phyloP scores from a whole-genome alignment of 2,888 invertebrate species.

The Platerodrilus igneus region DNA sequence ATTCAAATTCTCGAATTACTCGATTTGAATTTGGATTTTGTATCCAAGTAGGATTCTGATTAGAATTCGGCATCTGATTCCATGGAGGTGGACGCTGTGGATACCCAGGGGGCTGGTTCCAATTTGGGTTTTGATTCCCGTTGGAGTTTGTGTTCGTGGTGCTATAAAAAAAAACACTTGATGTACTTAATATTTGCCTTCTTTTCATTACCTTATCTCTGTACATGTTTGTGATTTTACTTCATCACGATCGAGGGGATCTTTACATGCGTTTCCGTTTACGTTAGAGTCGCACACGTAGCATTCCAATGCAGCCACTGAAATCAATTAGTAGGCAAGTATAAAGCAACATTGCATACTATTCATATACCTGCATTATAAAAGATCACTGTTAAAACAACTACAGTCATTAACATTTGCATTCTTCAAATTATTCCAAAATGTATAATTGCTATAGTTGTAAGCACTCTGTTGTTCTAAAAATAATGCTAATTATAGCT shows the following conservation, averaged over 20 bases:
- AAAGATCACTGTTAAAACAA: not conserved
- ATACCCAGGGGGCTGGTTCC: too few species aligned
- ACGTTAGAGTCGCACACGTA: constrained; percentile 8
- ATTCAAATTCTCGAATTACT: constrained; percentile 9
- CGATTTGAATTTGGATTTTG: too few species aligned
- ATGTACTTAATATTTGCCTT: not conserved
- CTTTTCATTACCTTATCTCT: constrained; percentile 1
- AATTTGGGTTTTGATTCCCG: too few species aligned
- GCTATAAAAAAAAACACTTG: not conserved
- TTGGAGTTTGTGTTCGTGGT: too few species aligned
- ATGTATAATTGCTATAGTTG: too few species aligned
- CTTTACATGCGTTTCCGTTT: constrained; percentile 10
- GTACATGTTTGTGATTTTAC: too few species aligned
- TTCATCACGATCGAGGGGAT: constrained; percentile 5
- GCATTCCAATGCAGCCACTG: constrained; percentile 10
- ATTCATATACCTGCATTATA: not conserved
- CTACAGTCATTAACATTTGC: too few species aligned
- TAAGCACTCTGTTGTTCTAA: too few species aligned
- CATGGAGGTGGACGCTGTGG: too few species aligned
- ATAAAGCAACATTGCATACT: not conserved
- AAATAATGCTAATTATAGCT: too few species aligned
- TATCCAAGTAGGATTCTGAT: constrained; percentile 1
- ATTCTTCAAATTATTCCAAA: too few species aligned
- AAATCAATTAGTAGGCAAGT: not conserved
- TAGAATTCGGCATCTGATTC: too few species aligned